Base-by-base conservation (phyloP, 2,113 vertebrate genomes). In the Nematolebias whitei region DNA sequence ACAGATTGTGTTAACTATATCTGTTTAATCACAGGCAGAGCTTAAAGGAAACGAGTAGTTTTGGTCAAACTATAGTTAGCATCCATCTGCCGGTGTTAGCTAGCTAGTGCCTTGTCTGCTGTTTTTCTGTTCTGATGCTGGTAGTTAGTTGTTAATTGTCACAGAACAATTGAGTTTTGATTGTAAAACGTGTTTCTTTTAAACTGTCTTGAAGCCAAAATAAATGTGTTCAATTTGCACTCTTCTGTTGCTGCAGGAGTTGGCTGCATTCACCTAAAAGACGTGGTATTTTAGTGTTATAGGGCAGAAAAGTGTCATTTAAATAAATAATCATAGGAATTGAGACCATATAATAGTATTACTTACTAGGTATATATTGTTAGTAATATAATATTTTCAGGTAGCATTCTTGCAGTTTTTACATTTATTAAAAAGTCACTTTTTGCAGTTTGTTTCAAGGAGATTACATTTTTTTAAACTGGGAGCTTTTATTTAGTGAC, bases 61-160 rank as follows among this genome's bases (percentile, higher is more conserved):
- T 39, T 12, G 44, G 20, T 38, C 29, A 44, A 16, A 41, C 38
- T 51, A 18, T 19, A 71, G 12, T n/a, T n/a, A 63, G 22, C 55
- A 41, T 57, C 48, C 41, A 12, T 12, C 44, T 47, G 26, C 19
- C 41, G 22, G 35, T 54, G 67, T n/a, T n/a, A 55, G 56, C 32
- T 75, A 69, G 48, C 59, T 63, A 13, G 2, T 47, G 2, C 4
- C 9, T 47, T 41, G 40, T 14, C 19, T 47, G 12, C 9, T 19
- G 19, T 35, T 14, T 15, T 12, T 35, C 6, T 63, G 14, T 54
- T 18, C 16, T 26, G 12, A 26, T 65, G 1, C 54, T n/a, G 7
- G 4, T 56, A 10, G 26, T 40, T 19, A 0, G 1, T 41, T 38
- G 5, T 35, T 29, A 22, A 15, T 13, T 15, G 13, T 11, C 2